Evolutionary conservation across 2,888 invertebrate species (phyloP).

Genomic region (Zaprionus bogoriensis): DNA sequence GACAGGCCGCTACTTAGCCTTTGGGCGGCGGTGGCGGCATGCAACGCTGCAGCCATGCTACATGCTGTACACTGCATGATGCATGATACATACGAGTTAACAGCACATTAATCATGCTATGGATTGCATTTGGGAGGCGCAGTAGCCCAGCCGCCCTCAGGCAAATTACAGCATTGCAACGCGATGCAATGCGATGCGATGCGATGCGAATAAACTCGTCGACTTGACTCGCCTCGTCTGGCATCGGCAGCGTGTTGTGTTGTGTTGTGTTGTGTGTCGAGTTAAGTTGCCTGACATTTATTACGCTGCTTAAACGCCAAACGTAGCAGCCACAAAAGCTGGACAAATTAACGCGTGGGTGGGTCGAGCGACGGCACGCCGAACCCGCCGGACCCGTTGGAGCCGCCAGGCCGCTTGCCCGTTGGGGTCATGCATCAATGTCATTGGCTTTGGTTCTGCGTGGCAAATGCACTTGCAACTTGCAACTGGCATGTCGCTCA

Average conservation of each 20-base stretch:
- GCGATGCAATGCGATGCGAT: no score
- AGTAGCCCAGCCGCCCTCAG: not conserved
- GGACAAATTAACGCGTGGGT: constrained; percentile 71
- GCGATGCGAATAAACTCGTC: no score
- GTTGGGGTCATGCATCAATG: constrained; percentile 68
- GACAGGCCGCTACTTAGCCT: constrained; percentile 54
- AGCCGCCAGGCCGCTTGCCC: no score
- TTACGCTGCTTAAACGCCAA: constrained; percentile 63
- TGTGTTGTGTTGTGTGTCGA: not conserved
- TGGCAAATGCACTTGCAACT: constrained; percentile 45
- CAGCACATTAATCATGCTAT: constrained; percentile 71
- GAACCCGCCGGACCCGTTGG: no score
- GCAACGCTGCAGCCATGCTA: constrained; percentile 1
- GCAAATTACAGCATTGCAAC: constrained; percentile 29
- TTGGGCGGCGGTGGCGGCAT: constrained; percentile 40
- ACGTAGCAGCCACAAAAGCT: constrained; percentile 52
- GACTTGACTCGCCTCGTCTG: no score
- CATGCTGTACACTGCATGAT: constrained; percentile 20
- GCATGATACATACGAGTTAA: constrained; percentile 56
- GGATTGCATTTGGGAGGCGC: constrained; percentile 35
- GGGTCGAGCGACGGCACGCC: not conserved
- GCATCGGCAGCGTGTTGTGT: not conserved
- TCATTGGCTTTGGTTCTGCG: constrained; percentile 39
- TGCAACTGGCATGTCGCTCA: no score
- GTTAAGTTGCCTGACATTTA: constrained; percentile 64